phyloP scores from a whole-genome alignment of 2,797 vertebrate genomes.

The Melopsittacus undulatus region DNA sequence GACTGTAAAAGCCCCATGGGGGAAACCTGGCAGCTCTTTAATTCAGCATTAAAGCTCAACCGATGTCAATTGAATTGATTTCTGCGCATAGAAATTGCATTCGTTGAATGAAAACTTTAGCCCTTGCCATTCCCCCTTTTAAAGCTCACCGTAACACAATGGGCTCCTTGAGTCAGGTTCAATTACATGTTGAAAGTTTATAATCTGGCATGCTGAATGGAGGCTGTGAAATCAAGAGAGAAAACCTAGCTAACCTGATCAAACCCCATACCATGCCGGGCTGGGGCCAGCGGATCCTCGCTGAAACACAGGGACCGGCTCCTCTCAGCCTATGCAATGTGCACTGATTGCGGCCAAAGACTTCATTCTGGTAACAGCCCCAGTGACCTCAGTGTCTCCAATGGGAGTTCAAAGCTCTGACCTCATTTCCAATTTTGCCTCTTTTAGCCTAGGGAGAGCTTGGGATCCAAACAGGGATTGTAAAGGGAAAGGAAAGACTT shows the following conservation, averaged over 20 bases:
- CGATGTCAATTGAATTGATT: constrained; percentile 66
- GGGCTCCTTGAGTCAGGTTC: constrained; percentile 72
- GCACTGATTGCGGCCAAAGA: background rate
- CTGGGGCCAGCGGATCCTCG: constrained; percentile 33
- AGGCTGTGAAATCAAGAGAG: constrained; percentile 73
- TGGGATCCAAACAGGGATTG: background rate
- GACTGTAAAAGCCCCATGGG: constrained; percentile 67
- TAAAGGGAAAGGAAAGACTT: background rate
- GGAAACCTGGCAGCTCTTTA: constrained; percentile 66
- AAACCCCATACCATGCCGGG: background rate
- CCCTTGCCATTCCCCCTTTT: constrained; percentile 70
- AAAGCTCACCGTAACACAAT: constrained; percentile 66
- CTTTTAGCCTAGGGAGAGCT: background rate
- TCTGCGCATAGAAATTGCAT: constrained; percentile 70
- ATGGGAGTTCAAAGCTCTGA: background rate
- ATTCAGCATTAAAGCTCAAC: constrained; percentile 73
- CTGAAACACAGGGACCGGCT: background rate
- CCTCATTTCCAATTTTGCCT: background rate
- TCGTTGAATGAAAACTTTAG: constrained; percentile 75
- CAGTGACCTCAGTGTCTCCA: background rate
- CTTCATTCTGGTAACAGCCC: background rate
- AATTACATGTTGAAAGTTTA: constrained; percentile 75
- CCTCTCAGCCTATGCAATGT: background rate
- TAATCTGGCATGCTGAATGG: constrained; percentile 66
- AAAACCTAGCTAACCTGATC: constrained; percentile 69